phyloP scores from a whole-genome alignment of 2,113 vertebrate species.

The Paramormyrops kingsleyae region DNA sequence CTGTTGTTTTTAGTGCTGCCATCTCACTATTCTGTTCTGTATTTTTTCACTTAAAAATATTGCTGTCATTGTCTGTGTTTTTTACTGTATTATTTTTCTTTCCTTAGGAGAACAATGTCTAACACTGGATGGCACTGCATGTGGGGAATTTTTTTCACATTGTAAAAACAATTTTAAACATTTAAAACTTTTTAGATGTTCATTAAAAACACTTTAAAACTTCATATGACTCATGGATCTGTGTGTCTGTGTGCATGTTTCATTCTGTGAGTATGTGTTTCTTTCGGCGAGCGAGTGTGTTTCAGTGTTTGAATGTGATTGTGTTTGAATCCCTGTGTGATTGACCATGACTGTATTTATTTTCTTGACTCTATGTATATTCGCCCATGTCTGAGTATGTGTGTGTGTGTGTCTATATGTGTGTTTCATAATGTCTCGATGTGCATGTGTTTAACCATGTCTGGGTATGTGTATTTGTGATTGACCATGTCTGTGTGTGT shows the following conservation, averaged over 20 bases:
- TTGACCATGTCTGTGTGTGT: background rate
- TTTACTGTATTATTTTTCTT: conserved; percentile 45
- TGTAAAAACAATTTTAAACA: background rate
- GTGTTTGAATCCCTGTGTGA: background rate
- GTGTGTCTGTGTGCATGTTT: background rate
- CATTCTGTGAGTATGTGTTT: background rate
- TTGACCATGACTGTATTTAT: background rate
- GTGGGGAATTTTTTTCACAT: background rate
- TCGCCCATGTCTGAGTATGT: background rate
- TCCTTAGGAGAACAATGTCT: conserved; percentile 30
- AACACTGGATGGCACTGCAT: background rate
- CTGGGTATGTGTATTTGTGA: conserved; percentile 39
- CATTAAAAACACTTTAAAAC: background rate
- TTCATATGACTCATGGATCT: background rate
- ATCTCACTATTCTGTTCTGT: background rate
- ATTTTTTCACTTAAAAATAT: background rate
- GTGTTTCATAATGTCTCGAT: no score
- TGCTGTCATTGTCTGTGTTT: conserved; percentile 10
- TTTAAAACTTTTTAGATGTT: background rate
- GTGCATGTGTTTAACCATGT: conserved; percentile 43
- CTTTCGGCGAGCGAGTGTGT: background rate
- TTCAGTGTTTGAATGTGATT: background rate
- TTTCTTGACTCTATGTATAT: background rate
- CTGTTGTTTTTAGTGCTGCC: conserved; percentile 23
- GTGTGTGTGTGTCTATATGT: background rate